phyloP scores from a whole-genome alignment of 2,797 vertebrate species.

The Gallirallus australis region DNA sequence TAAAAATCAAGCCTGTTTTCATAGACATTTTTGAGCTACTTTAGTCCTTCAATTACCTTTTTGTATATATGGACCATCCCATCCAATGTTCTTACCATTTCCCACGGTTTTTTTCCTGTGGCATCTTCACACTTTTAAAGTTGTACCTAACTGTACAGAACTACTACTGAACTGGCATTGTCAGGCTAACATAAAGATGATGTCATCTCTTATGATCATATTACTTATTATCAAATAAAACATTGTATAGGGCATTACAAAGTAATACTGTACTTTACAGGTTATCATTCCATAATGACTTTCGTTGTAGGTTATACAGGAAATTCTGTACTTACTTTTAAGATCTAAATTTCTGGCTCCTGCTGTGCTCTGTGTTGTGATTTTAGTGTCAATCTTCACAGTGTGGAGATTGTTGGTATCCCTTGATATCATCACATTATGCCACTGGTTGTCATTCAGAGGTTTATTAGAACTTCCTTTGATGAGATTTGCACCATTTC shows the following conservation, averaged over 20 bases:
- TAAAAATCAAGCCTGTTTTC: neutral
- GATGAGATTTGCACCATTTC: conserved; percentile 95
- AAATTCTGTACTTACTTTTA: conserved; percentile 86
- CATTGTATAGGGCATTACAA: neutral
- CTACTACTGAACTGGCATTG: neutral
- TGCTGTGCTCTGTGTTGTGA: conserved; percentile 93
- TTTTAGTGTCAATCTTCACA: conserved; percentile 96
- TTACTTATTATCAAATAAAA: neutral
- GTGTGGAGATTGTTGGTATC: conserved; percentile 97
- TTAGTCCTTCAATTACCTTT: neutral
- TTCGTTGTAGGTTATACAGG: neutral
- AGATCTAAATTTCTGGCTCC: conserved; percentile 96
- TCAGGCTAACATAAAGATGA: neutral
- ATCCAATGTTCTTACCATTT: neutral
- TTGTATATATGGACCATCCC: neutral
- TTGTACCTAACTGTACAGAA: neutral
- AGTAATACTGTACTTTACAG: neutral
- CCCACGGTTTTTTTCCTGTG: neutral
- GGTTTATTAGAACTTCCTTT: conserved; percentile 98
- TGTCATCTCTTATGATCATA: neutral
- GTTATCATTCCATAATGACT: neutral
- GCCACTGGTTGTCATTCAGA: conserved; percentile 98
- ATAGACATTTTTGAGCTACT: neutral
- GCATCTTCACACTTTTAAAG: neutral
- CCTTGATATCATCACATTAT: conserved; percentile 96